Base-by-base conservation (phyloP, 2,797 vertebrate genomes). In the Lagodon rhomboides region DNA sequence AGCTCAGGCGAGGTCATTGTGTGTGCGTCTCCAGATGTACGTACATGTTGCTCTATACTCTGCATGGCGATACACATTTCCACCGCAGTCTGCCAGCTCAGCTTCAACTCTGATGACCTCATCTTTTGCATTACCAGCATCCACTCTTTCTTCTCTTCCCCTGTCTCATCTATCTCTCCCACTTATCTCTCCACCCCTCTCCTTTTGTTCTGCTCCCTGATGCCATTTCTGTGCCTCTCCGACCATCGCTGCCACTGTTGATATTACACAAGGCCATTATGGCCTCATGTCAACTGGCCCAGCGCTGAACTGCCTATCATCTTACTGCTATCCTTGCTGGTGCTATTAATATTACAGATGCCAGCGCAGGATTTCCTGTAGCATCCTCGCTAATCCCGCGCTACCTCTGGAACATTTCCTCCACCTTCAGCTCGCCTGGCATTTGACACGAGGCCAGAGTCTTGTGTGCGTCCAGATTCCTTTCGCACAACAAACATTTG, bases 291-390 rank as follows among this genome's bases (percentile, higher is more conserved):
- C 86, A 90, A 25, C 68, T 75, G 72, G 60, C 73, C 68, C 18
- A 13, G 63, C 13, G 23, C 75, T 84, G 77, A 82, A 23, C 85
- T 74, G 85, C 85, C 86, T 59, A 80, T 93, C 86, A 85, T 91
- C 86, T 89, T 87, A 79, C 83, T 1, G 68, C 80, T 73, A 66
- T 79, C 70, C 77, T 75, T 72, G 61, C 79, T 76, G 59, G 10
- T 84, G 79, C 90, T 93, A 91, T 92, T 92, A 90, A 92, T 92
- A 90, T 81, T 85, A 34, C 73, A 66, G 62, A 90, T 89, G 56
- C 71, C 78, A 73, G 3, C 25, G 56, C 73, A 83, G 90, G 85
- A 92, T 92, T 93, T 93, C 91, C 87, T 90, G 84, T 79, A 87
- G 80, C 84, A 81, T 90, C 75, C 23, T 49, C 72, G 75, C 87